These are phyloP conservation scores for Microplitis deprimator DNA, from an alignment of 2,888 invertebrate species.

Conservation along the genomic window DNA sequence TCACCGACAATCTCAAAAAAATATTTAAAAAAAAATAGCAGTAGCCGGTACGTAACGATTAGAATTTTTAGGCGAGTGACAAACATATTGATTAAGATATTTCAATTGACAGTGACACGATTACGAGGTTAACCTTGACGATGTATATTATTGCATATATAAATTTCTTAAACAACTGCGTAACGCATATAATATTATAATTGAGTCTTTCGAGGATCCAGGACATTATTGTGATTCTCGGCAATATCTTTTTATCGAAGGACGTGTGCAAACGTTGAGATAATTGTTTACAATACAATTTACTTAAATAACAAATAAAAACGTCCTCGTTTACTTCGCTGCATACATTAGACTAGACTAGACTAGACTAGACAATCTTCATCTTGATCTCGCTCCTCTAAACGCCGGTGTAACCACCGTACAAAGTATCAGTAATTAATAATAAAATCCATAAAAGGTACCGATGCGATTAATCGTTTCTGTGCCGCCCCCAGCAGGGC, in stretches of 20 bases:
- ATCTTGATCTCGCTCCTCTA: too few relatives aligned
- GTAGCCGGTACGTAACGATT: constrained; percentile 43
- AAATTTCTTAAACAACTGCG: constrained; percentile 44
- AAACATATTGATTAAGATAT: constrained; percentile 65
- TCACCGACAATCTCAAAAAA: neutral
- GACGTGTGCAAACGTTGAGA: neutral
- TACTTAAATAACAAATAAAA: neutral
- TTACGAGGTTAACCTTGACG: constrained; percentile 62
- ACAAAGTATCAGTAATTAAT: neutral
- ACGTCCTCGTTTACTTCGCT: neutral
- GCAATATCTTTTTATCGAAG: constrained; percentile 36
- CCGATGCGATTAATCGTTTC: neutral
- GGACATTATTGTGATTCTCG: constrained; percentile 34
- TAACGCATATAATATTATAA: constrained; percentile 54
- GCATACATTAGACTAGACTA: neutral
- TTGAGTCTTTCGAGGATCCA: constrained; percentile 30
- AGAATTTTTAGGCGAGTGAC: constrained; percentile 61
- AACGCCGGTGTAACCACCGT: too few relatives aligned
- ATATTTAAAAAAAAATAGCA: neutral
- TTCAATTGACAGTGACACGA: constrained; percentile 67
- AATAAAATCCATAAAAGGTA: neutral
- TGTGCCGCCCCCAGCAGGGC: neutral
- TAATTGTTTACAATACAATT: neutral
- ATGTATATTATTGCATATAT: neutral
- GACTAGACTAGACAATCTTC: neutral